phyloP scores from a whole-genome alignment of 2,797 vertebrate genomes.

The Adelosebastes latens region DNA sequence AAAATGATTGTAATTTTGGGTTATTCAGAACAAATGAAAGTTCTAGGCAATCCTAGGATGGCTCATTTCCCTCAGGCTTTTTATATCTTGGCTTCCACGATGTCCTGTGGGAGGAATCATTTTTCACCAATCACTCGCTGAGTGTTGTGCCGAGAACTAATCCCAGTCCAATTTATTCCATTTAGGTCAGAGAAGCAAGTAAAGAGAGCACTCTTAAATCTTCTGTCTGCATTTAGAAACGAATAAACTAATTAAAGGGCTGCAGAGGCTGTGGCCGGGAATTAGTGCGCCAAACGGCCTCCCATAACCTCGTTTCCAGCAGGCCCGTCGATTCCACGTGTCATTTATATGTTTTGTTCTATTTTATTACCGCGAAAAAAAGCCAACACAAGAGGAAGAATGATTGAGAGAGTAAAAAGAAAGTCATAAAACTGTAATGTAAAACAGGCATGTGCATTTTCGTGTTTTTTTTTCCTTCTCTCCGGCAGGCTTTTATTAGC shows the following conservation, averaged over 20 bases:
- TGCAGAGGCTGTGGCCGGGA: constrained; percentile 59
- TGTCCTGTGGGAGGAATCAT: constrained; percentile 48
- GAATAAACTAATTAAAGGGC: constrained; percentile 74
- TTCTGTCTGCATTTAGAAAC: constrained; percentile 72
- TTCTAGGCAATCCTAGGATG: neutral
- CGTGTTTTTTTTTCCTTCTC: neutral
- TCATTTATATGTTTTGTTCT: constrained; percentile 32
- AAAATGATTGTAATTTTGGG: neutral
- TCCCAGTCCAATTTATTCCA: constrained; percentile 74
- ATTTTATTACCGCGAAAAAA: constrained; percentile 31
- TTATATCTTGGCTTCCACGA: constrained; percentile 32
- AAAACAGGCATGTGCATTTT: constrained; percentile 23
- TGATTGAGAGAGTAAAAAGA: constrained; percentile 2
- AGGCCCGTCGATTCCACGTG: constrained; percentile 36
- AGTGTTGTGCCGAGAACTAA: constrained; percentile 66
- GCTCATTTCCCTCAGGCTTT: constrained; percentile 28
- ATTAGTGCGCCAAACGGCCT: constrained; percentile 52
- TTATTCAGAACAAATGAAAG: constrained; percentile 30
- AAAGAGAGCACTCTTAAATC: constrained; percentile 68
- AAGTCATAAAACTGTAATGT: constrained; percentile 18
- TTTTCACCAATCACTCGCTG: constrained; percentile 57
- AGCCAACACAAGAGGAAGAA: constrained; percentile 1
- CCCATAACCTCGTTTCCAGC: constrained; percentile 51
- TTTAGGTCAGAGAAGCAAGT: constrained; percentile 72
- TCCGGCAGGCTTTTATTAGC: constrained; percentile 21